Base-by-base conservation (phyloP, 2,113 vertebrate genomes). In the Columba livia region DNA sequence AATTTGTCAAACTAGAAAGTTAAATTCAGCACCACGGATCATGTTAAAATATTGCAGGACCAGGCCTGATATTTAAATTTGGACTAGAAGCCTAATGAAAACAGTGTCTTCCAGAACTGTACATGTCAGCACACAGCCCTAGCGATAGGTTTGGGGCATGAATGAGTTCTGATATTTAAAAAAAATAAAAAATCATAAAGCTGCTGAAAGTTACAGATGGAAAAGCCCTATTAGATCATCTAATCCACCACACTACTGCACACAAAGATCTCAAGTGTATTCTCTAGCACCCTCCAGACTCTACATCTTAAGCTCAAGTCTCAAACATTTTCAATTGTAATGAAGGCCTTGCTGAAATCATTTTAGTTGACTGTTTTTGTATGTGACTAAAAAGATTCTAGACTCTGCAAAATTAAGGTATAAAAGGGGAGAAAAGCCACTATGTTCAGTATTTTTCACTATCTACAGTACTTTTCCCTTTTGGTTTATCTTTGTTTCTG, bases 181-280 rank as follows among this genome's bases (percentile, higher is more conserved):
- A 42, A 42, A 58, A 47, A 17, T 48, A 6, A 8, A 83, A 34
- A 80, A 69, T n/a, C 5, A 29, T 57, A 54, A 87, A 75, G 15
- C 40, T 78, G 19, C 20, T 50, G 9, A 85, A 79, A 79, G 11
- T 79, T 79, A 58, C 8, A 77, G 31, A 58, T 28, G 40, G 21
- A 75, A 85, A 91, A 73, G 32, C 2, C 4, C 38, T 50, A 29
- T 69, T 50, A 69, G 50, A 26, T 58, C 6, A 72, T 57, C 34
- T 64, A 75, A 74, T 58, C 4, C 29, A 66, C 7, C 24, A 57
- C 12, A 2, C 4, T 0, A 1, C 29, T 57, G 54, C 28, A 47
- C 0, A 0, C 67, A 65, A 14, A 74, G 19, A n/a, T 54, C 11
- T 69, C 47, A 42, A 50, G n/a, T 15, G 16, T 0, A 0, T 84